These are phyloP conservation scores for Grapholita molesta DNA, from an alignment of 1,140 invertebrate genomes.

Conservation along the genomic window DNA sequence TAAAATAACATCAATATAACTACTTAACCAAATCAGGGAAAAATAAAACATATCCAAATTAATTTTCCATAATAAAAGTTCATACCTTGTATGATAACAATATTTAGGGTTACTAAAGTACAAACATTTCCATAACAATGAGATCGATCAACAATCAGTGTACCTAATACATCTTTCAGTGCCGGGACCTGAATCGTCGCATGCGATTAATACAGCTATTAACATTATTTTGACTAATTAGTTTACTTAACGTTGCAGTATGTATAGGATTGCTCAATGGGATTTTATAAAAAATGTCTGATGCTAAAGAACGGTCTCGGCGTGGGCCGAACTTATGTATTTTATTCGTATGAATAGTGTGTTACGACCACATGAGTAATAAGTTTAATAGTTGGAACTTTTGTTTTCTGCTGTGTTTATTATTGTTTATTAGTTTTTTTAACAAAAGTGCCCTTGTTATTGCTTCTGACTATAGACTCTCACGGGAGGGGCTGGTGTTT, in stretches of 20 bases:
- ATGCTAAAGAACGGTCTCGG: too few relatives aligned
- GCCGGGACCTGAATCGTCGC: constrained; percentile 61
- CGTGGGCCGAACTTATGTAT: too few relatives aligned
- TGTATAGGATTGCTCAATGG: too few relatives aligned
- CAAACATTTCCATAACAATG: constrained; percentile 68
- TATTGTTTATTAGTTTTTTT: background rate
- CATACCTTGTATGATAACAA: constrained; percentile 78
- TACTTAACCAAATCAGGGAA: constrained; percentile 54
- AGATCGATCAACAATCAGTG: constrained; percentile 66
- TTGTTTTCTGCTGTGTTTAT: too few relatives aligned
- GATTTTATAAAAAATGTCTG: too few relatives aligned
- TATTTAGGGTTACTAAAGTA: constrained; percentile 60
- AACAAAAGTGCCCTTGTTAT: background rate
- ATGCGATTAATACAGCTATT: constrained; percentile 18
- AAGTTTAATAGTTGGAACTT: too few relatives aligned
- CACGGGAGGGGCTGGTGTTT: too few relatives aligned
- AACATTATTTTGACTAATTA: background rate
- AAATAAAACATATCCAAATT: constrained; percentile 45
- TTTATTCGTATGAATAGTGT: too few relatives aligned
- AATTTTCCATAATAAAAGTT: constrained; percentile 59
- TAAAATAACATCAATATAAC: constrained; percentile 59
- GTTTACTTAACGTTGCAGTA: too few relatives aligned
- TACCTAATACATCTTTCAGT: constrained; percentile 30
- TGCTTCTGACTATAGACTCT: background rate
- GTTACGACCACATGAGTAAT: too few relatives aligned